Evolutionary conservation across 1,140 invertebrate genomes (phyloP).

Genomic region (Macrocentrus cingulum): DNA sequence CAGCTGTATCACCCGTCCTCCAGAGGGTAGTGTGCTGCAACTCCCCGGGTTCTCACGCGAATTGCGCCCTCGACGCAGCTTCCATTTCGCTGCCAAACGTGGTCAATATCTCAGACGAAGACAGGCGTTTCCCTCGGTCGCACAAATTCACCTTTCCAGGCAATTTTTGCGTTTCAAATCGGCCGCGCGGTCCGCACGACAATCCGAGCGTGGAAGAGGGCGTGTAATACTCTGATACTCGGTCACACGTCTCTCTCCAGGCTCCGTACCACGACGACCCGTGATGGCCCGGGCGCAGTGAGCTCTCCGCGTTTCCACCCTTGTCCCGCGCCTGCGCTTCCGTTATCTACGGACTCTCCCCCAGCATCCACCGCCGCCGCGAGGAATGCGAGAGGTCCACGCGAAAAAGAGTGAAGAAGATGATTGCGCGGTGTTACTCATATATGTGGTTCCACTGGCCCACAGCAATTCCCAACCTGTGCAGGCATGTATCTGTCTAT

Average conservation of each 20-base stretch:
- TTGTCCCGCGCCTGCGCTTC: conserved; percentile 49
- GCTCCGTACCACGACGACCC: conserved; percentile 37
- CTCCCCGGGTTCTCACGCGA: conserved; percentile 18
- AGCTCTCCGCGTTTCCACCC: conserved; percentile 53
- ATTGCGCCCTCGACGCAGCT: conserved; percentile 23
- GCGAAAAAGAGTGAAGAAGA: no score
- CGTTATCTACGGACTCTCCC: no score
- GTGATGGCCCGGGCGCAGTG: conserved; percentile 57
- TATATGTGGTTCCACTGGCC: not conserved
- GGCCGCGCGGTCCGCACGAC: not conserved
- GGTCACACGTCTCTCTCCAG: conserved; percentile 19
- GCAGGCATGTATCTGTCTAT: no score
- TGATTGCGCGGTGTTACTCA: no score
- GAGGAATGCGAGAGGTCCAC: no score
- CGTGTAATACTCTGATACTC: conserved; percentile 17
- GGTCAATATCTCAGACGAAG: conserved; percentile 21
- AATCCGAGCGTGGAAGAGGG: not conserved
- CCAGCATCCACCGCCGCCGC: no score
- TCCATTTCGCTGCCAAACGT: conserved; percentile 19
- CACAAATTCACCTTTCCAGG: not conserved
- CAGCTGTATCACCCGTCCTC: conserved; percentile 1
- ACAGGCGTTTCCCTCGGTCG: conserved; percentile 18
- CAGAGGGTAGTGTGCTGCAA: conserved; percentile 13
- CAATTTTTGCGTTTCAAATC: not conserved
- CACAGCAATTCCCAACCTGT: no score